phyloP scores from a whole-genome alignment of 2,797 vertebrate genomes.

The Columba guinea region DNA sequence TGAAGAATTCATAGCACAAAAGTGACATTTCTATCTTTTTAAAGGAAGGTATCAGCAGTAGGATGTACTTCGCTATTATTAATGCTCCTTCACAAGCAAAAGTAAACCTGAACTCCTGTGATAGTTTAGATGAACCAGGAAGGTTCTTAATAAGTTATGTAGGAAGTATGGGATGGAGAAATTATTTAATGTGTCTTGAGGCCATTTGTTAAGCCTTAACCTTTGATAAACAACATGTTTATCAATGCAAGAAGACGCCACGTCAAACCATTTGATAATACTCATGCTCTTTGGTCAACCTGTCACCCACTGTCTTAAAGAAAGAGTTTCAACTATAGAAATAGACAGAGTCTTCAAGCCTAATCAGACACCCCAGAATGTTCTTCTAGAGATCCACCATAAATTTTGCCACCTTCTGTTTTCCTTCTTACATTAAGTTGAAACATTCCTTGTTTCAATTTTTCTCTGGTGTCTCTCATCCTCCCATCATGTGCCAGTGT shows the following conservation, averaged over 20 bases:
- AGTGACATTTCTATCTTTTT: background rate
- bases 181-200: background rate
- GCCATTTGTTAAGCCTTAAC: constrained; percentile 9
- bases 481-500: background rate
- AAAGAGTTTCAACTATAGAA: too few relatives aligned
- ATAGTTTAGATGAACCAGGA: background rate
- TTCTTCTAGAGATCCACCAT: background rate
- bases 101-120: background rate
- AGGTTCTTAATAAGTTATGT: background rate
- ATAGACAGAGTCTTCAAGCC: background rate
- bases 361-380: background rate
- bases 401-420: background rate
- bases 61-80: background rate
- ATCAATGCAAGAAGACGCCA: background rate
- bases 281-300: background rate
- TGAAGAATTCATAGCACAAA: background rate
- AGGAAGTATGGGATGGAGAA: background rate
- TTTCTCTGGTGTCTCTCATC: background rate
- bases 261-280: background rate
- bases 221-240: background rate
- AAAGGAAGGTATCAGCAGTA: background rate
- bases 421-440: background rate
- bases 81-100: background rate
- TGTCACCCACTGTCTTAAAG: background rate
- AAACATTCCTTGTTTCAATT: background rate